Percentiles rank a stretch among this genome's conserved stretches.
Evolutionary conservation across 1,140 invertebrate genomes (phyloP).

Genomic region (Adelges cooleyi): DNA sequence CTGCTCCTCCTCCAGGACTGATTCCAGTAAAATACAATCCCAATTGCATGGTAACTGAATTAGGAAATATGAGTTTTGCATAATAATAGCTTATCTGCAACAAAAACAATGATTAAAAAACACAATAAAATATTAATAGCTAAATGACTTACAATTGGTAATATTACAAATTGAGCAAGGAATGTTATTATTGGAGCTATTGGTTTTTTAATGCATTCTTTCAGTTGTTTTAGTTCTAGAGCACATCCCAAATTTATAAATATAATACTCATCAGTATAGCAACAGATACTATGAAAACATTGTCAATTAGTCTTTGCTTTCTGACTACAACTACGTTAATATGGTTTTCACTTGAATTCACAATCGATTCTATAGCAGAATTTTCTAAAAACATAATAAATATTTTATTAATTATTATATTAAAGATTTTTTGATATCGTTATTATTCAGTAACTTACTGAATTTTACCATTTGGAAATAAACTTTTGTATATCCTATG

Average conservation of each 20-base stretch:
- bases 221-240: conserved; percentile 62
- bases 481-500: conserved; percentile 1
- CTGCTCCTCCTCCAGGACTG: conserved; percentile 81
- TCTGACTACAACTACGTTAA: conserved; percentile 50
- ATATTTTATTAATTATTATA: too few relatives aligned
- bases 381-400: conserved; percentile 4
- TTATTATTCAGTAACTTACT: conserved; percentile 1
- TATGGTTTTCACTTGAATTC: conserved; percentile 33
- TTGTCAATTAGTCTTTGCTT: conserved; percentile 54
- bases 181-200: conserved; percentile 76
- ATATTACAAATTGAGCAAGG: conserved; percentile 69
- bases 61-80: conserved; percentile 58
- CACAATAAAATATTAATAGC: background rate
- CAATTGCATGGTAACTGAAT: conserved; percentile 56
- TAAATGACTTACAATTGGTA: conserved; percentile 66
- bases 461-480: background rate
- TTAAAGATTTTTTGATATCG: background rate
- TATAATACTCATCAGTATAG: conserved; percentile 65
- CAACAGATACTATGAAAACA: conserved; percentile 65
- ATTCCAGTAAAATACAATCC: conserved; percentile 87
- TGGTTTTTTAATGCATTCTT: conserved; percentile 56
- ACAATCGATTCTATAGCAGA: background rate
- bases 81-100: conserved; percentile 64
- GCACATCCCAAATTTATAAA: conserved; percentile 92
- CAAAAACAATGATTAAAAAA: conserved; percentile 28